Percentiles rank a stretch among this genome's conserved stretches.
Conservation (phyloP, 2,888 invertebrate species). For the Tillus elongatus region DNA sequence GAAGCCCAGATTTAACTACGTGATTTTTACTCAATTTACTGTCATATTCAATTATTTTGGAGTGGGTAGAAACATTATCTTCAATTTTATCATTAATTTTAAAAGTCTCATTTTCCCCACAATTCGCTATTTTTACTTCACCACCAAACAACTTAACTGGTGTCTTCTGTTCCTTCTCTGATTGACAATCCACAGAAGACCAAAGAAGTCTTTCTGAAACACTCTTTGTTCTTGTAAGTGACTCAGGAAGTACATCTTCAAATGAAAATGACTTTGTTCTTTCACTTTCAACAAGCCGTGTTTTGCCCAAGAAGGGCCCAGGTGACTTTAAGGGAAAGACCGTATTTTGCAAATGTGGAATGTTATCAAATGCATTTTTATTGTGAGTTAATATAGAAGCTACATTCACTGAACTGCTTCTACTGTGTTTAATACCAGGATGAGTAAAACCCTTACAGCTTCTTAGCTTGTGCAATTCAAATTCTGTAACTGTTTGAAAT, state of each 20-base stretch:
- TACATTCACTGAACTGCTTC: conserved; percentile 42
- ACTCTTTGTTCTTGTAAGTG: conserved; percentile 19
- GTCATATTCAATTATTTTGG: conserved; percentile 29
- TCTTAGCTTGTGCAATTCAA: conserved; percentile 69
- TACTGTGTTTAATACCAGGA: conserved; percentile 35
- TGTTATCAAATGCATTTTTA: conserved; percentile 40
- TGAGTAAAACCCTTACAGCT: conserved; percentile 61
- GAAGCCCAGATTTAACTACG: conserved; percentile 70
- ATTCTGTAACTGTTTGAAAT: conserved; percentile 70
- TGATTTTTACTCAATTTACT: conserved; percentile 44
- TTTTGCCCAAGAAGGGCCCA: conserved; percentile 73
- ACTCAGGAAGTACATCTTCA: conserved; percentile 32
- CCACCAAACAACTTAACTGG: conserved; percentile 65
- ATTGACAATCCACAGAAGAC: conserved; percentile 30
- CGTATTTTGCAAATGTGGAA: conserved; percentile 36
- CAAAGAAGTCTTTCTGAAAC: conserved; percentile 26
- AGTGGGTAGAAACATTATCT: conserved; percentile 25
- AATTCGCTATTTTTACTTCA: conserved; percentile 64
- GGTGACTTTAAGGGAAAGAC: conserved; percentile 64
- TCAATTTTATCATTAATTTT: conserved; percentile 35
- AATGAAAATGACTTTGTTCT: conserved; percentile 41
- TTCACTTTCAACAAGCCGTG: conserved; percentile 61
- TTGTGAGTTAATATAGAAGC: conserved; percentile 42
- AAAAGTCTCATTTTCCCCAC: conserved; percentile 54
- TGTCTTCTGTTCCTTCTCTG: conserved; percentile 32